Evolutionary conservation across 35 echinoderm and acorn worm species (phyloP).

Genomic region (Ophiothrix spiculata): DNA sequence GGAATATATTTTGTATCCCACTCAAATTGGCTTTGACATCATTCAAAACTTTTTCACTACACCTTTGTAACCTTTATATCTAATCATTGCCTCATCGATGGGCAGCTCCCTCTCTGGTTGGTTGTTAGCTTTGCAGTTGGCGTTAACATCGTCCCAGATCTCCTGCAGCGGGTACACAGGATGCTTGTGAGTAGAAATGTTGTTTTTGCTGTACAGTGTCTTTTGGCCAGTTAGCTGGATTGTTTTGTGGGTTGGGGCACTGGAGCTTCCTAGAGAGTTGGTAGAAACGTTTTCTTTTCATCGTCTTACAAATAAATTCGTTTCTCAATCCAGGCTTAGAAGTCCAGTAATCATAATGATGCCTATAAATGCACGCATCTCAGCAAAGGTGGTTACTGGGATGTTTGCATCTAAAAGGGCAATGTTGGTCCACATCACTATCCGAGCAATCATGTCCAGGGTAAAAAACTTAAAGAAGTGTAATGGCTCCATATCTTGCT

Average conservation of each 20-base stretch:
- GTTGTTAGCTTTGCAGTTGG: not conserved
- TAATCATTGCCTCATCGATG: constrained; percentile 49
- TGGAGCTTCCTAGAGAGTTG: not conserved
- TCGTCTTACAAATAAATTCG: not conserved
- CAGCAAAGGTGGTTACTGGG: not conserved
- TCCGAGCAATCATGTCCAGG: not conserved
- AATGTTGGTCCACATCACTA: not conserved
- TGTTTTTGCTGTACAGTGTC: not conserved
- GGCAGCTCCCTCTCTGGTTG: constrained; percentile 6
- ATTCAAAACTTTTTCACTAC: constrained; percentile 24
- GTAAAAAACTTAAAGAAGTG: not conserved
- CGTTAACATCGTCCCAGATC: not conserved
- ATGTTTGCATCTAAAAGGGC: not conserved
- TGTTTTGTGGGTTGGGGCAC: not conserved
- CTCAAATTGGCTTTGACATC: constrained; percentile 24
- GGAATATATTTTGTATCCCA: constrained; percentile 36
- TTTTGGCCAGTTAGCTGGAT: not conserved
- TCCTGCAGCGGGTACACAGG: constrained; percentile 18
- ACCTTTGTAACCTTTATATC: constrained; percentile 7
- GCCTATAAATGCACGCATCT: not conserved
- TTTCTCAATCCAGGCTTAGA: not conserved
- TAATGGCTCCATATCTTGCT: not conserved
- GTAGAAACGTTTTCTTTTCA: not conserved
- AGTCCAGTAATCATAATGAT: not conserved
- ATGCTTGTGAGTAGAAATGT: not conserved